Conservation (phyloP, 2,797 vertebrate genomes). For the Carapus acus region DNA sequence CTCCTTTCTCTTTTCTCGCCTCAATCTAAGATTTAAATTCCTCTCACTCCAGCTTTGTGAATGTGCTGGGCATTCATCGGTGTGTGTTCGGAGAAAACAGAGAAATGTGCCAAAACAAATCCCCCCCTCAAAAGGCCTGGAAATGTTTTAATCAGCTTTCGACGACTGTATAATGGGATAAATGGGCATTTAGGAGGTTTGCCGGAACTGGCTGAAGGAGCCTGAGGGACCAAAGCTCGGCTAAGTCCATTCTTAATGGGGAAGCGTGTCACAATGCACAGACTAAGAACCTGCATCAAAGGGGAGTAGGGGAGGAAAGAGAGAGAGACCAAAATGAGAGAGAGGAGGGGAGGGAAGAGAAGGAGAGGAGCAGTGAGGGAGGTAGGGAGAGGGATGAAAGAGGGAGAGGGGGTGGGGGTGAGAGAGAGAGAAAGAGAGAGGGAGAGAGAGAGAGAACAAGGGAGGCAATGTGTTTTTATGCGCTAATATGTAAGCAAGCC, state of each 20-base stretch:
- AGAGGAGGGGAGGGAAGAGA: too few species aligned
- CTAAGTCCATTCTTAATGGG: conserved; percentile 31
- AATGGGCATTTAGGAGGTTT: conserved; percentile 54
- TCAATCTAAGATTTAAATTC: conserved; percentile 8
- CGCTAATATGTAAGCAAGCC: background rate
- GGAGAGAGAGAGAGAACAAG: conserved; percentile 11
- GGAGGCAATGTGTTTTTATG: background rate
- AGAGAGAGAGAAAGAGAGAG: background rate
- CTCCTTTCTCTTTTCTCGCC: background rate
- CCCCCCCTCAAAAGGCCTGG: background rate
- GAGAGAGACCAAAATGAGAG: too few species aligned
- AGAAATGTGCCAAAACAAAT: background rate
- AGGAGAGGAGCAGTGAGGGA: too few species aligned
- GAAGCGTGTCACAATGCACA: background rate
- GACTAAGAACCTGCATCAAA: too few species aligned
- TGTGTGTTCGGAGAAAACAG: conserved; percentile 1
- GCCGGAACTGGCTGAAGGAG: conserved; percentile 35
- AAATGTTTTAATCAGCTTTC: conserved; percentile 59
- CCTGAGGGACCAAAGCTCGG: conserved; percentile 26
- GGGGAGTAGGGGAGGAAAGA: too few species aligned
- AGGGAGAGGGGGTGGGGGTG: too few species aligned
- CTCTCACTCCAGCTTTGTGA: conserved; percentile 1
- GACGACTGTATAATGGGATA: conserved; percentile 42
- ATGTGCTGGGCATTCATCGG: conserved; percentile 9
- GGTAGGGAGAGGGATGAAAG: too few species aligned